Evolutionary conservation across 1,140 invertebrate species (phyloP).

Genomic region (Zaprionus africanus): DNA sequence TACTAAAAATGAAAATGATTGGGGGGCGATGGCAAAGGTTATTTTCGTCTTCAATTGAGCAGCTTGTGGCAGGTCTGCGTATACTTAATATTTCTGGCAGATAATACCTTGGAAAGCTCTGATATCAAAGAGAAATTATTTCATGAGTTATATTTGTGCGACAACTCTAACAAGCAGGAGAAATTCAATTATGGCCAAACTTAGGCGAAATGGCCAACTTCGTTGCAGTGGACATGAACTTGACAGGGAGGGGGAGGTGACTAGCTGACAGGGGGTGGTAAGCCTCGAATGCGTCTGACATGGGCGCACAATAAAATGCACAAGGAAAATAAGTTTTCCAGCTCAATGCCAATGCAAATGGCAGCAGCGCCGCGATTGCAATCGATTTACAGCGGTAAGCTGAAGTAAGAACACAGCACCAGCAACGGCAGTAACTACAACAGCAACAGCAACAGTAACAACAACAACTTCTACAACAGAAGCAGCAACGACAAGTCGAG

Average conservation of each 20-base stretch:
- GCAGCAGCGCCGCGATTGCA: constrained; percentile 19
- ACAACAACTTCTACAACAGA: background rate
- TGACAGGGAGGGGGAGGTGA: background rate
- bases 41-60: too few species aligned
- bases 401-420: background rate
- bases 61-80: too few species aligned
- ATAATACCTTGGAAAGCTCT: too few species aligned
- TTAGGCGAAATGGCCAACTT: background rate
- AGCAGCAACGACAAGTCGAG: constrained; percentile 4
- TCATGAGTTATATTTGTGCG: too few species aligned
- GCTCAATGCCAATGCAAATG: constrained; percentile 39
- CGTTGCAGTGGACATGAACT: background rate
- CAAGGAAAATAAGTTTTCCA: constrained; percentile 25
- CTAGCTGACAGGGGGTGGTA: background rate
- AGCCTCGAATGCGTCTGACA: constrained; percentile 14
- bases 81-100: too few species aligned
- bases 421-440: constrained; percentile 2
- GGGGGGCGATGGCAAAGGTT: too few species aligned
- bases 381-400: constrained; percentile 26
- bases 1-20: too few species aligned
- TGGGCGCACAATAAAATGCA: constrained; percentile 29
- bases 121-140: too few species aligned
- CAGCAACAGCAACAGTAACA: background rate
- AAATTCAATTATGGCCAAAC: background rate
- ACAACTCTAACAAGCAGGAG: background rate